These are phyloP conservation scores for Pachyuromys duprasi DNA, from an alignment of 2,797 vertebrate species.

Conservation along the genomic window DNA sequence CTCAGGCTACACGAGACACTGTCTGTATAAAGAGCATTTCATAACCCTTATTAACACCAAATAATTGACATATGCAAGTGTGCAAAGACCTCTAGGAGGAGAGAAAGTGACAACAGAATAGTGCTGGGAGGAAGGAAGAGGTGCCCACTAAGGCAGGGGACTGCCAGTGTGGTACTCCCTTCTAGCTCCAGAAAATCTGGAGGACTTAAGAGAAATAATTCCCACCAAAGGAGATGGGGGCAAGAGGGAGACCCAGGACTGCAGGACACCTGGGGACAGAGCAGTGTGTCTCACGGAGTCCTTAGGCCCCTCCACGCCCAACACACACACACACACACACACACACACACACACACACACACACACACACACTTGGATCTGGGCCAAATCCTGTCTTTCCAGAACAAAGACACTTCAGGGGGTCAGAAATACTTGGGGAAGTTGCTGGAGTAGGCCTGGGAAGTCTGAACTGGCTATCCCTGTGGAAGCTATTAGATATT, in stretches of 20 bases:
- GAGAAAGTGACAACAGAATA: constrained; percentile 23
- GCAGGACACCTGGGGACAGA: constrained; percentile 29
- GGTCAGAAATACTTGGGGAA: constrained; percentile 84
- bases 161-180: not conserved
- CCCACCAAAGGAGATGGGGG: constrained; percentile 58
- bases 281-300: constrained; percentile 46
- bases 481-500: constrained; percentile 91
- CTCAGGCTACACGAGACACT: not conserved
- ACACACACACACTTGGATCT: constrained; percentile 48
- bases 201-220: constrained; percentile 44
- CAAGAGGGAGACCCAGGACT: constrained; percentile 28
- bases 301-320: not conserved
- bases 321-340: not conserved
- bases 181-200: constrained; percentile 41
- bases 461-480: constrained; percentile 87
- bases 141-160: not conserved
- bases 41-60: constrained; percentile 49
- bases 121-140: not conserved
- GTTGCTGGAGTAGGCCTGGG: constrained; percentile 83
- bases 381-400: constrained; percentile 74
- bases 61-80: not conserved
- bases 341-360: too few species aligned
- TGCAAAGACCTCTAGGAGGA: constrained; percentile 47
- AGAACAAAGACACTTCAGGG: constrained; percentile 80
- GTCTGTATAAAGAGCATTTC: constrained; percentile 19